Conservation (phyloP, 2,113 vertebrate genomes). For the Perognathus longimembris region DNA sequence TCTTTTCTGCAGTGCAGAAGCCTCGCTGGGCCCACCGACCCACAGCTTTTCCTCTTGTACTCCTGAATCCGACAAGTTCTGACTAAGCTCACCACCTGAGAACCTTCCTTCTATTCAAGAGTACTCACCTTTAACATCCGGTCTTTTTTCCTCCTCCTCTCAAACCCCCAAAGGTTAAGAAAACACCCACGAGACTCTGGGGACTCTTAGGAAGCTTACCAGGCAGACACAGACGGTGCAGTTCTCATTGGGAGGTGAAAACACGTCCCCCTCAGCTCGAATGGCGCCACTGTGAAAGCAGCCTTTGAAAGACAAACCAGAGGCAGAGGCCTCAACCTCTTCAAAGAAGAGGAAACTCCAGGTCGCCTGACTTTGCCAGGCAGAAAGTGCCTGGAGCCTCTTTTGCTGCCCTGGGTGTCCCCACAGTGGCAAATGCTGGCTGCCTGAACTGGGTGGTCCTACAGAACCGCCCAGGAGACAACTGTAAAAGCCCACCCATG, state of each 20-base stretch:
- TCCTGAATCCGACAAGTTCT: background rate
- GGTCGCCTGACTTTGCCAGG: background rate
- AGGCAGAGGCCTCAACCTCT: background rate
- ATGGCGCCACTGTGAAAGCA: conserved; percentile 85
- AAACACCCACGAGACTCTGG: background rate
- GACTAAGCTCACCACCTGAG: background rate
- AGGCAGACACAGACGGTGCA: conserved; percentile 88
- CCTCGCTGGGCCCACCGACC: background rate
- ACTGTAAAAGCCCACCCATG: background rate
- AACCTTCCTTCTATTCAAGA: background rate
- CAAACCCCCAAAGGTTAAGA: conserved; percentile 54
- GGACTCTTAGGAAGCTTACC: conserved; percentile 76
- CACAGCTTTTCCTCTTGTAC: background rate
- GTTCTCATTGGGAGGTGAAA: conserved; percentile 84
- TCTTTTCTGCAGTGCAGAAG: background rate
- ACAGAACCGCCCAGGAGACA: background rate
- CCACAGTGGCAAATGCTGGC: background rate
- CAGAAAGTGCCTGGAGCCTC: background rate
- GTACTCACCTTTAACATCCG: background rate
- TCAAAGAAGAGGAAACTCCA: conserved; percentile 8
- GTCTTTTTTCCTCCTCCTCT: background rate
- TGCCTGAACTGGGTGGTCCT: background rate
- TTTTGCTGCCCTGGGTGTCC: background rate
- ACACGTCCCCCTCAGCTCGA: conserved; percentile 86
- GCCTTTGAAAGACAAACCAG: conserved; percentile 78